Evolutionary conservation across 2,113 vertebrate species (phyloP).

Genomic region (Anhinga anhinga): DNA sequence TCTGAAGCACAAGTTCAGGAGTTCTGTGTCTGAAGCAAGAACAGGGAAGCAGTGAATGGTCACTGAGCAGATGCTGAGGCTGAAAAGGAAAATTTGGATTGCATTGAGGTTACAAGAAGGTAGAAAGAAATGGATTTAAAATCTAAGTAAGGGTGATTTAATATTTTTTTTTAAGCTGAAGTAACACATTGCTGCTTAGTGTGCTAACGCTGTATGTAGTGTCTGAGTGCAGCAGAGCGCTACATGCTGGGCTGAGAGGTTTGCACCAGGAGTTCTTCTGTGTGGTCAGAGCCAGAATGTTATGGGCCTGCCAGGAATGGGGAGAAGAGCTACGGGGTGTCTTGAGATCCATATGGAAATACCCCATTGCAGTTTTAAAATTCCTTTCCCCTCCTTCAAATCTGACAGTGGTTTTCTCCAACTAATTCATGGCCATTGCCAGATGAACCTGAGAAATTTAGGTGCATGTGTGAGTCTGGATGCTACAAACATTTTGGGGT

Average conservation of each 20-base stretch:
- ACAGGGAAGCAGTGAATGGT: neutral
- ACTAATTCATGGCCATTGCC: neutral
- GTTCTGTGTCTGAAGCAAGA: neutral
- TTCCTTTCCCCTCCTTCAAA: neutral
- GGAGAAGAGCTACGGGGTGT: neutral
- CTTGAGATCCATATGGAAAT: slow-evolving; percentile 30
- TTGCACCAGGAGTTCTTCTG: neutral
- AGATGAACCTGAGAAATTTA: neutral
- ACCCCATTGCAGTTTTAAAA: neutral
- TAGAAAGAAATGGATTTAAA: neutral
- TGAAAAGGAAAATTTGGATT: neutral
- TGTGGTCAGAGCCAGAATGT: neutral
- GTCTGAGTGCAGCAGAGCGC: neutral
- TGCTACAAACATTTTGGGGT: neutral
- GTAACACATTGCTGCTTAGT: neutral
- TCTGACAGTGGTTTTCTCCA: neutral
- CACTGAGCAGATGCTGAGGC: neutral
- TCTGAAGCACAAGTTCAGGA: neutral
- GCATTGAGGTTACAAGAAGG: neutral
- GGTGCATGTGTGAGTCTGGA: neutral
- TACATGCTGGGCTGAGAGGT: neutral
- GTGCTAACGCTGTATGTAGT: neutral
- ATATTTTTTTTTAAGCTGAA: neutral
- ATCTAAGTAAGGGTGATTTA: neutral
- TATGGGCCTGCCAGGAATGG: neutral